Base-by-base conservation (phyloP, 1,140 invertebrate species). In the Berghia stephanieae region DNA sequence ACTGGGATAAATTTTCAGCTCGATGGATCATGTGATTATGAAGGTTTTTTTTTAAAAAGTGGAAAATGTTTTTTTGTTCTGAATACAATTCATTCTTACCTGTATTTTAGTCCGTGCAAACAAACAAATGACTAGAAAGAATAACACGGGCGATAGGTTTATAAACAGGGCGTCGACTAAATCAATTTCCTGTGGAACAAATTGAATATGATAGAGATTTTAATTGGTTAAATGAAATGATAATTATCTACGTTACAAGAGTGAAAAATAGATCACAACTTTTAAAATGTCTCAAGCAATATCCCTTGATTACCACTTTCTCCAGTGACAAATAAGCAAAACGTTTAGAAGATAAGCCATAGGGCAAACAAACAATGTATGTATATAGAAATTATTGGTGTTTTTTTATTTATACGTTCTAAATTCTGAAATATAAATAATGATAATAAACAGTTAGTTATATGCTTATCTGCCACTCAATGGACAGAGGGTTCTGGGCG, bases 111-210 rank as follows among this genome's bases (percentile, higher is more conserved):
- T 83, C 80, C 90, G 90, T 42, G 83, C 80, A 24, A 88, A 80
- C 82, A 90, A 91, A 79, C 91, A 92, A 34, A 89, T 81, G 6
- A 91, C 27, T 36, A 92, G 87, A 80, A 92, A 92, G 2, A 90
- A 18, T 0, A 90, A 52, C 34, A 92, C 86, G 0, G 92, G 92
- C 36, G 91, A 80, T 10, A 91, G 79, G 80, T 92, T 92, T 75
- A 90, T 83, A 36, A 86, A 75, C 73, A 92, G 89, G 42, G 91
- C 83, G 13, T 82, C 89, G 36, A 87, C 84, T 83, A 89, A 89
- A 69, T 90, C 89, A 18, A 91, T 88, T 4, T 92, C 88, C 16
- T 78, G 78, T 55, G 27, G 34, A 38, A 36, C 27, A n/a, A 71
- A 68, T 68, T 68, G 13, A 68, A 31, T 13, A 42, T 10, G 2